Percentiles rank a stretch among this genome's conserved stretches.
Evolutionary conservation across 2,113 vertebrate genomes (phyloP).

Genomic region (Platysteira castanea): DNA sequence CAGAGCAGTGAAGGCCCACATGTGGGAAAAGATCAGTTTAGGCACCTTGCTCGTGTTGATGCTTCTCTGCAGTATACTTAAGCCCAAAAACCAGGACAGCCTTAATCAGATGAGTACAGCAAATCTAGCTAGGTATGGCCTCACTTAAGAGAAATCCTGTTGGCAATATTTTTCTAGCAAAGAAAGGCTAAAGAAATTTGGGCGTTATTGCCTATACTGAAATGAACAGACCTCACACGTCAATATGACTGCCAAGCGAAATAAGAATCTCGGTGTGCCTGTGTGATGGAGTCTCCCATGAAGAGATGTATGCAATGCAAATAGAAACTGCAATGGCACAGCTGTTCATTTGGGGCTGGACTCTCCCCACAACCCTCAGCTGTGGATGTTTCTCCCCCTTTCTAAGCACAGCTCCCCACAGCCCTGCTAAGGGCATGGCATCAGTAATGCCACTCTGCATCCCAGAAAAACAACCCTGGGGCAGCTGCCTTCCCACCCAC

Average conservation of each 20-base stretch:
- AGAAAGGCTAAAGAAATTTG: neutral
- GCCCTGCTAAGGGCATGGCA: fast-evolving
- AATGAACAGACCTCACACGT: neutral
- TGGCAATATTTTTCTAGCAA: neutral
- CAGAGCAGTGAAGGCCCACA: neutral
- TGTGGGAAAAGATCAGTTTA: neutral
- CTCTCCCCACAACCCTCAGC: fast-evolving
- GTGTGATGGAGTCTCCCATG: neutral
- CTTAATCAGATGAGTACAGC: neutral
- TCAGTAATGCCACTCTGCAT: neutral
- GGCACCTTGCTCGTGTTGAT: neutral
- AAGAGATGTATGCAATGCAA: neutral
- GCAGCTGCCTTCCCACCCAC: neutral
- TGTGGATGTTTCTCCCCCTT: neutral
- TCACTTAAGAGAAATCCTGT: neutral
- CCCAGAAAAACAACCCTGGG: neutral
- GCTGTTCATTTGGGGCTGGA: neutral
- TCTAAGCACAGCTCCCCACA: neutral
- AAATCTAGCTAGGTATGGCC: neutral
- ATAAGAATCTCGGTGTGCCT: neutral
- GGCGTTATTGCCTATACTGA: neutral
- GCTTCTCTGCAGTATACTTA: neutral
- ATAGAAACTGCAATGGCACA: neutral
- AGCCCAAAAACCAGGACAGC: neutral
- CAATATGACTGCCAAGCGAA: neutral